Conservation (phyloP, 2,888 invertebrate genomes). For the Agriopis marginaria region DNA sequence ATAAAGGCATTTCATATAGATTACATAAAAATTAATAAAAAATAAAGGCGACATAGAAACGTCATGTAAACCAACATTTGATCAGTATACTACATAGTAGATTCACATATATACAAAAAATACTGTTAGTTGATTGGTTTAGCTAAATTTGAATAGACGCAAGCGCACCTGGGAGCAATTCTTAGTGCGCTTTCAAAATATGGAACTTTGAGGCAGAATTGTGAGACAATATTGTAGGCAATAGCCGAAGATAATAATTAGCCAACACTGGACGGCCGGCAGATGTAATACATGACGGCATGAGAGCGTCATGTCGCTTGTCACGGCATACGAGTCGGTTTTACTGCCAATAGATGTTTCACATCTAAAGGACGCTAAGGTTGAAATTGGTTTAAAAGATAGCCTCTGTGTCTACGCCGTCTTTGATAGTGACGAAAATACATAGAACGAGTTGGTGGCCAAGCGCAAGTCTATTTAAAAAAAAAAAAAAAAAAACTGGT, state of each 20-base stretch:
- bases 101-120: conserved; percentile 49
- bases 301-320: too few species aligned
- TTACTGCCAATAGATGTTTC: too few species aligned
- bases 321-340: too few species aligned
- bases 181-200: conserved; percentile 1
- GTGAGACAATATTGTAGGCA: neutral
- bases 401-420: too few species aligned
- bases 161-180: conserved; percentile 12
- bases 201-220: neutral
- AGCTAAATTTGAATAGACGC: conserved; percentile 6
- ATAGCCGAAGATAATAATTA: neutral
- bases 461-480: too few species aligned
- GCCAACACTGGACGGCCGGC: too few species aligned
- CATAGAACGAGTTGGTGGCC: too few species aligned
- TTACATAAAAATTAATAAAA: conserved; percentile 61
- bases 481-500: too few species aligned
- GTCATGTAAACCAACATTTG: conserved; percentile 47
- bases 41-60: conserved; percentile 33
- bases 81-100: conserved; percentile 54
- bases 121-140: conserved; percentile 46
- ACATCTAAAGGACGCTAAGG: too few species aligned
- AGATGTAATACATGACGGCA: too few species aligned
- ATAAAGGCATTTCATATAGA: conserved; percentile 56
- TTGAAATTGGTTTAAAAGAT: too few species aligned
- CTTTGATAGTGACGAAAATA: too few species aligned